Evolutionary conservation across 2,888 invertebrate species (phyloP).

Genomic region (Ichneumoninae sp.): DNA sequence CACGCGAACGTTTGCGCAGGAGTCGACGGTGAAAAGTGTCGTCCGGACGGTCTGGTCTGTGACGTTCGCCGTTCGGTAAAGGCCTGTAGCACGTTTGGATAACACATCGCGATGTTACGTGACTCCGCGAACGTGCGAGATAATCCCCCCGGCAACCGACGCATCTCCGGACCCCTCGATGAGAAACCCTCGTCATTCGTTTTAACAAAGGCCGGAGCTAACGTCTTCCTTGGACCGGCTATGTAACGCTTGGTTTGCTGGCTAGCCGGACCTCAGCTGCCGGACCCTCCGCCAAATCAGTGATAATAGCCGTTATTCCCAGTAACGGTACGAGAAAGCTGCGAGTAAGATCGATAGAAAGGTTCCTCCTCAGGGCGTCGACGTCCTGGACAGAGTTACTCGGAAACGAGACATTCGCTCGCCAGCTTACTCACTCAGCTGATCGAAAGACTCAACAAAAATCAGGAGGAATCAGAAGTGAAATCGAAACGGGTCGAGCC

Average conservation of each 20-base stretch:
- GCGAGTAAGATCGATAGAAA: constrained; percentile 61
- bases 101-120: constrained; percentile 67
- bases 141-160: background rate
- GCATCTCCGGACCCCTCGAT: constrained; percentile 38
- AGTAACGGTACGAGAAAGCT: constrained; percentile 50
- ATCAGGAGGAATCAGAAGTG: background rate
- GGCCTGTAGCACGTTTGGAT: constrained; percentile 53
- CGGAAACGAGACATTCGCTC: too few species aligned
- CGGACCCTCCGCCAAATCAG: constrained; percentile 68
- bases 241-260: constrained; percentile 20
- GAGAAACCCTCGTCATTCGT: constrained; percentile 66
- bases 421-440: too few species aligned
- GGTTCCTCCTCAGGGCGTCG: constrained; percentile 23
- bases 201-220: constrained; percentile 55
- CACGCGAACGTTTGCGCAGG: background rate
- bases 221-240: constrained; percentile 51
- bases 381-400: too few species aligned
- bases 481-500: background rate
- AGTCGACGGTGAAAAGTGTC: constrained; percentile 13
- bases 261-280: constrained; percentile 29
- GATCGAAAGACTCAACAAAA: background rate
- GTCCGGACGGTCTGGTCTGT: constrained; percentile 2
- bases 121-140: constrained; percentile 61
- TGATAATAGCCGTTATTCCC: constrained; percentile 71
- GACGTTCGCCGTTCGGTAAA: constrained; percentile 47